phyloP scores from a whole-genome alignment of 2,888 invertebrate species.

The Antitype chi region DNA sequence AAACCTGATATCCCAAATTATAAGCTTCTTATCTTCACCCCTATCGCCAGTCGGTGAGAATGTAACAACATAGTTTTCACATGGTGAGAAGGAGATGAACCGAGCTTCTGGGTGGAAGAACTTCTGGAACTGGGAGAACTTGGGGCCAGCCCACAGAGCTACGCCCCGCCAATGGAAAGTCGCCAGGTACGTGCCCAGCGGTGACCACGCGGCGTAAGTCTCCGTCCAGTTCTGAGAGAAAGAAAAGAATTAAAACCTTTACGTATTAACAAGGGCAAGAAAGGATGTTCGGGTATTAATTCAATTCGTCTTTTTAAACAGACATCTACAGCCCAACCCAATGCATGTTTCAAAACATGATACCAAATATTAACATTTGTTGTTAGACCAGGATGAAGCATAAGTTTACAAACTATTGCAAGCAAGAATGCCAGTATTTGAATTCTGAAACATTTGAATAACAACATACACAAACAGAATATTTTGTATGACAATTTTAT shows the following conservation, averaged over 20 bases:
- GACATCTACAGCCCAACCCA: not conserved
- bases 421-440: not conserved
- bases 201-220: constrained; percentile 99
- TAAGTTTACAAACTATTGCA: not conserved
- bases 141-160: constrained; percentile 99
- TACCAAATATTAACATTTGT: not conserved
- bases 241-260: not conserved
- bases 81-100: constrained; percentile 99
- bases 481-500: not conserved
- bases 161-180: constrained; percentile 99
- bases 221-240: constrained; percentile 96
- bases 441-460: not conserved
- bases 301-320: not conserved
- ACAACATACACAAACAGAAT: not conserved
- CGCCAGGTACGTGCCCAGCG: constrained; percentile 98
- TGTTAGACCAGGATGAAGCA: not conserved
- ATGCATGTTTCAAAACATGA: not conserved
- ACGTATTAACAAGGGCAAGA: not conserved
- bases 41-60: constrained; percentile 95
- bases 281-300: not conserved
- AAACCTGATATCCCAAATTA: constrained; percentile 98
- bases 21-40: constrained; percentile 95
- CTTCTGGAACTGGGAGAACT: constrained; percentile 97
- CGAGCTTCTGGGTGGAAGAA: constrained; percentile 97
- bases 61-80: constrained; percentile 98